Base-by-base conservation (phyloP, 2,888 invertebrate species). In the Agrenia bidenticulata region DNA sequence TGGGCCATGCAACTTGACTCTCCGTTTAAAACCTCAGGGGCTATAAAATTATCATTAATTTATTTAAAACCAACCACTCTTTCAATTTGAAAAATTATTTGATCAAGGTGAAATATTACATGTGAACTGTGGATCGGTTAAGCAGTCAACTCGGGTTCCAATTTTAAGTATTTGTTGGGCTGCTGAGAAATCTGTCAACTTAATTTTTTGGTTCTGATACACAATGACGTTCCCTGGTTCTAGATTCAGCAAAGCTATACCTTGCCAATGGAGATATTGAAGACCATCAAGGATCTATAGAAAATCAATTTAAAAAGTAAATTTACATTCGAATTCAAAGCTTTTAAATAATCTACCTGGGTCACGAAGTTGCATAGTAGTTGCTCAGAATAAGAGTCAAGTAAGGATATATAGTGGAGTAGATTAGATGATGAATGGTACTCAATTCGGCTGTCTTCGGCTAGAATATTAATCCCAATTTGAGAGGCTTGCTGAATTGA, bases 141-240 rank as follows among this genome's bases (percentile, higher is more conserved):
- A n/a, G 19, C 56, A 57, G 24, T 57, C 56, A 11, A 57, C 56
- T 37, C 56, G 7, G 37, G 39, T 57, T 41, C 93, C 93, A 62
- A 91, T 80, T 80, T 90, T 90, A 42, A 88, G 88, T 1, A 94
- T 90, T 77, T 85, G 86, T 77, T 89, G 89, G 1, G 95, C 89
- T 4, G 89, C 88, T 0, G 95, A 96, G 79, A 97, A 89, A 81
- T 98, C 97, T 5, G 94, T 88, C 53, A 99, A 81, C 81, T 96
- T 97, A 1, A 97, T 86, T 80, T 60, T 64, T 9, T 69, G 65
- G 27, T 57, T 53, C 4, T 54, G 32, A 50, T 66, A 61, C 11
- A 70, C 60, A 2, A 71, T 60, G 27, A 73, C 60, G 51, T 69
- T 71, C n/a, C 66, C 71, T 19, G 73, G 67, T 21, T 67, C 65